These are phyloP conservation scores for Tyrannus savana DNA, from an alignment of 2,113 vertebrate genomes.

Conservation along the genomic window DNA sequence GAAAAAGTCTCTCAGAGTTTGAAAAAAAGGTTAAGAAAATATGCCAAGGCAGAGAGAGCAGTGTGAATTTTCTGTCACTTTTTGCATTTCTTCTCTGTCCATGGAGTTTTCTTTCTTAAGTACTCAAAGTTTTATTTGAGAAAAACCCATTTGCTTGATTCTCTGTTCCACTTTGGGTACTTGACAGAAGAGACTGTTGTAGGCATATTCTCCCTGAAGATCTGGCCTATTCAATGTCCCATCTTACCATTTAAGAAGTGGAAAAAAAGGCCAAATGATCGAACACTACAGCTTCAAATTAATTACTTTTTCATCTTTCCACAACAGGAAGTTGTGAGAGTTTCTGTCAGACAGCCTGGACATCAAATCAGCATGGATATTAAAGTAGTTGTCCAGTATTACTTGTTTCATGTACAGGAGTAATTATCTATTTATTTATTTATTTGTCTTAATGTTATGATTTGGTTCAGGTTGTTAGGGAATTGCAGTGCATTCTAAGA, in stretches of 20 bases:
- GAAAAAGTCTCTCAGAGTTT: neutral
- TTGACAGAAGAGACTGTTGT: accelerated
- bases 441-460: neutral
- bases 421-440: neutral
- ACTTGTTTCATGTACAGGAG: neutral
- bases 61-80: neutral
- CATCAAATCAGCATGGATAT: neutral
- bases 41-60: neutral
- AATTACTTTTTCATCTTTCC: neutral
- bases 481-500: neutral
- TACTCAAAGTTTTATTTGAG: neutral
- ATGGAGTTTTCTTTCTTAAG: neutral
- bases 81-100: neutral
- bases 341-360: neutral
- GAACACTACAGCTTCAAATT: neutral
- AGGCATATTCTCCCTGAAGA: neutral
- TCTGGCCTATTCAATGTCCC: neutral
- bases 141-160: neutral
- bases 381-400: neutral
- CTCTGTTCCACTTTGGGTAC: neutral
- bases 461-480: neutral
- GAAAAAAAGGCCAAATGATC: neutral
- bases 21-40: neutral
- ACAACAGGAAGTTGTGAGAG: neutral
- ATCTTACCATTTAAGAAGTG: neutral